Base-by-base conservation (phyloP, 53 echinoderm and acorn worm genomes). In the Apostichopus leukothele region DNA sequence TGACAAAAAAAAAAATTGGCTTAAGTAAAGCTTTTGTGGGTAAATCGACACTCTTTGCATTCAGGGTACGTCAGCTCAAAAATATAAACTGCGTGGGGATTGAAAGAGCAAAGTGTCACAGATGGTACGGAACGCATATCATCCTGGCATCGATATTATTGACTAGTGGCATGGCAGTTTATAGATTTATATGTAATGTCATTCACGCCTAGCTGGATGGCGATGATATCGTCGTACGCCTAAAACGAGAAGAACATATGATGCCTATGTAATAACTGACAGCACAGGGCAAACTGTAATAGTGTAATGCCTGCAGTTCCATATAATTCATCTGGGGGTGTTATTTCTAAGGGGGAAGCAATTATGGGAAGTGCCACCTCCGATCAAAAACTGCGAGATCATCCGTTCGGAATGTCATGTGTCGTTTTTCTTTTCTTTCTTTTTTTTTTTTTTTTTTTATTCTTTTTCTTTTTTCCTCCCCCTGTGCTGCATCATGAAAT, bases 61-160 rank as follows among this genome's bases (percentile, higher is more conserved):
- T 54, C 54, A 81, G 81, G 71, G 20, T 71, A 19, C 71, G 18
- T 18, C 18, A n/a, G 55, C 16, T 81, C 55, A 80, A 57, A 14
- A 18, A 81, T 25, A 18, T 52, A n/a, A 59, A 59, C 54, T 18
- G 59, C 81, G 5, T 57, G 16, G 81, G 55, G 81, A 81, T 81
- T 81, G 81, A 81, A 81, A 81, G 81, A 81, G 55, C 81, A 81
- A 55, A 81, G 55, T 81, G 55, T 23, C 20, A 81, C 81, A 81
- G 81, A 81, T 81, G 81, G 81, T 59, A 19, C 16, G 23, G 60
- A 55, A 51, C 55, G 12, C 60, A 59, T 51, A 79, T 79, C 53
- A 53, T 81, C 54, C 21, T 60, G 81, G 54, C 81, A 81, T 81
- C 81, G 55, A 81, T 81, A 81, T 54, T 81, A 81, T 81, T 81